These are phyloP conservation scores for Conus ventricosus DNA, from an alignment of 1,140 invertebrate species.

Conservation along the genomic window DNA sequence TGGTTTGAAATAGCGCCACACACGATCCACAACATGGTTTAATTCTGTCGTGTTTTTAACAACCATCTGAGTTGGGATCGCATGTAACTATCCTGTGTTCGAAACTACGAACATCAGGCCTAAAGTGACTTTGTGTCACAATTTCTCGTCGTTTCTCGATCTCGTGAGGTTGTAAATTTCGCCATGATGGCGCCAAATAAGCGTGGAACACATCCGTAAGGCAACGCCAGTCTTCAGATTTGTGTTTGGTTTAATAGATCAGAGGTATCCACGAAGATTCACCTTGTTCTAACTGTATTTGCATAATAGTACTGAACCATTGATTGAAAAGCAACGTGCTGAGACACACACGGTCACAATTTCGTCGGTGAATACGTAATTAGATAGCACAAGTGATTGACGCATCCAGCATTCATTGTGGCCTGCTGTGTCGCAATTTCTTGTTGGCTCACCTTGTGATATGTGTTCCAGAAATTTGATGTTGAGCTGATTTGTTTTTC, in stretches of 20 bases:
- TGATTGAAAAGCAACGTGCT: not conserved
- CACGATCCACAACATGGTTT: too few relatives aligned
- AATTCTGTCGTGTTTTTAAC: not conserved
- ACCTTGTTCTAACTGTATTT: not conserved
- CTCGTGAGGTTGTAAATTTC: slow-evolving; percentile 42
- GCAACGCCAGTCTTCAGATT: not conserved
- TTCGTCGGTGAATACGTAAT: not conserved
- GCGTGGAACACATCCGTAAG: slow-evolving; percentile 30
- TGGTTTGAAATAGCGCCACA: too few relatives aligned
- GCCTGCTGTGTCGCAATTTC: not conserved
- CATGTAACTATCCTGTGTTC: not conserved
- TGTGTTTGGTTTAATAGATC: not conserved
- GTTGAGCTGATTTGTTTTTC: not conserved
- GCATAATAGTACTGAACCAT: too few relatives aligned
- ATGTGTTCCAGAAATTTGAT: not conserved
- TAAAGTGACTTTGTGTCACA: not conserved
- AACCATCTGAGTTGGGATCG: too few relatives aligned
- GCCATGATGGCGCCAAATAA: slow-evolving; percentile 65
- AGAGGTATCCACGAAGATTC: slow-evolving; percentile 1
- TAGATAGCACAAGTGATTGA: not conserved
- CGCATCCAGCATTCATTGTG: not conserved
- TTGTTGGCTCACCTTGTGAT: too few relatives aligned
- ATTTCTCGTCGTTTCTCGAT: slow-evolving; percentile 19
- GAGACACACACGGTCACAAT: not conserved
- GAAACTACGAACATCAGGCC: not conserved